Evolutionary conservation across 1,140 invertebrate genomes (phyloP), one percentile per base, ranked within the genome.

Genomic region (Araneus ventricosus): DNA sequence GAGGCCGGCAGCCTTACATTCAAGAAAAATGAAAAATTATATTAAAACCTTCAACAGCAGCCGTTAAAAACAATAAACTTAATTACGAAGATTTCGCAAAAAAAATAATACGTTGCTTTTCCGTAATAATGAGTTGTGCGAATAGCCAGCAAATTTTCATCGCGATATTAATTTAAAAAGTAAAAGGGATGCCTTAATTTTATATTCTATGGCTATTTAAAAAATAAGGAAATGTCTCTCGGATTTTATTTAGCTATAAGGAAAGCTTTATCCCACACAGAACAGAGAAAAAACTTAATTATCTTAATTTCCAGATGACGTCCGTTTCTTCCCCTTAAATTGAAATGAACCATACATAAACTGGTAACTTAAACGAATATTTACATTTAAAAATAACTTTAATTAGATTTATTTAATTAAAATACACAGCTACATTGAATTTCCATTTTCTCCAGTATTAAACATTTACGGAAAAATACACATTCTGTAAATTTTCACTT

Each of bases 371-470:
- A 75, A 75, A 75, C 4, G 70, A 63, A 63, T 63, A 63, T 63
- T 22, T 75, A 37, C 30, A 37, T 75, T 30, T 75, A 75, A 75
- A 75, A 75, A 75, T 75, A 34, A 75, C 30, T 75, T 75, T 75
- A 75, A 75, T 75, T 75, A 75, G 70, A 75, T 75, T 37, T 75
- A 75, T 75, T 75, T 75, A 75, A 75, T 75, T 75, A 75, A 75
- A 75, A 14, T 4, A 37, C 30, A 34, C 3, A 4, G 34, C 20
- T 37, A 75, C 70, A 75, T 37, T 75, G 70, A 20, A 75, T 8
- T 75, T 30, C 27, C 30, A 34, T 75, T 20, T 37, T 34, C 17
- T 37, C 70, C 20, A 20, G 30, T 37, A 75, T 34, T 37, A 75
- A 34, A 75, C 70, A 37, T 34, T 37, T 75, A 22, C 34, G 3